Conservation (phyloP, 2,113 vertebrate species). For the Oreocharis arfaki region DNA sequence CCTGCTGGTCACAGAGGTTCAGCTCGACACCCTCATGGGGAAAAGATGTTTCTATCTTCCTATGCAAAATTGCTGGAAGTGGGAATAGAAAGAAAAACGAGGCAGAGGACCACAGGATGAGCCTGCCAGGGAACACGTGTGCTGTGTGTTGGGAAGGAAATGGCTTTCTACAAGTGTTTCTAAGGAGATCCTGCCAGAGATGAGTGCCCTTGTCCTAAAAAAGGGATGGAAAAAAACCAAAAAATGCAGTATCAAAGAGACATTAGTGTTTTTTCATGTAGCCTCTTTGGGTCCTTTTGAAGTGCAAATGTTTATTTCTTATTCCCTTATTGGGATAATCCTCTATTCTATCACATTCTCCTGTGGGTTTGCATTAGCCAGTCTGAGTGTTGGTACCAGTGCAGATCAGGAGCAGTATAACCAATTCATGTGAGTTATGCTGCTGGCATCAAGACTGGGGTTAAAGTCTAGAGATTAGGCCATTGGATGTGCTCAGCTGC, state of each 20-base stretch:
- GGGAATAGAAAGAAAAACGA: not conserved
- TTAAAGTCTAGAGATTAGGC: not conserved
- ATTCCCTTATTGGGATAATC: not conserved
- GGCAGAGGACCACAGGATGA: not conserved
- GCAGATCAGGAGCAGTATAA: not conserved
- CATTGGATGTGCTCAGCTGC: not conserved
- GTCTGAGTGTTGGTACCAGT: not conserved
- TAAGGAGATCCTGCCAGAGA: constrained; percentile 13
- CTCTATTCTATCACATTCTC: not conserved
- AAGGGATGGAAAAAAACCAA: not conserved
- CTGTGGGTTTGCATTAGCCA: not conserved
- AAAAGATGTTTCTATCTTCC: not conserved
- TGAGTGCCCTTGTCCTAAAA: not conserved
- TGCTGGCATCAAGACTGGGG: not conserved
- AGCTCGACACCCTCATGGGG: fast-evolving
- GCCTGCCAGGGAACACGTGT: fast-evolving
- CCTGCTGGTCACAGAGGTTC: not conserved
- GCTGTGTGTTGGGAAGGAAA: not conserved
- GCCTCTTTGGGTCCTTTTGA: not conserved
- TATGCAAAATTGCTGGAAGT: not conserved
- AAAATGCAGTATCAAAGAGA: not conserved
- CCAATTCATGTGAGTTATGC: not conserved
- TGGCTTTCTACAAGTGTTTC: not conserved
- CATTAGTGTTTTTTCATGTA: not conserved
- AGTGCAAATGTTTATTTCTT: not conserved